These are phyloP conservation scores for Synodontis membranacea DNA, from an alignment of 2,113 vertebrate species.

Conservation along the genomic window DNA sequence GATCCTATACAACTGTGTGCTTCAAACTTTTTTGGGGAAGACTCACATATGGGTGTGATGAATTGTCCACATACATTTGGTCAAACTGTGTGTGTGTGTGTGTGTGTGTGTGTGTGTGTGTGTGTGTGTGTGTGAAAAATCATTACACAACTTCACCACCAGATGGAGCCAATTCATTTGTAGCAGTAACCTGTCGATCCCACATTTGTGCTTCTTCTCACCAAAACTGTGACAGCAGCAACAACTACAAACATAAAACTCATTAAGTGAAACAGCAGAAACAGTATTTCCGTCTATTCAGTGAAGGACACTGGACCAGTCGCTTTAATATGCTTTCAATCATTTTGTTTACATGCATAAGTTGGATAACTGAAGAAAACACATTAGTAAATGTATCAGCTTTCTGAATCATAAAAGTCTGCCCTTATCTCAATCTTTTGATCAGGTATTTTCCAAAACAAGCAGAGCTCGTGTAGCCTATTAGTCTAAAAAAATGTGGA, in stretches of 20 bases:
- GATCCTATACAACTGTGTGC: neutral
- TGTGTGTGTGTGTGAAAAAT: neutral
- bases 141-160: slow-evolving; percentile 16
- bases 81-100: too few relatives aligned
- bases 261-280: neutral
- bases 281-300: neutral
- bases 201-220: neutral
- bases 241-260: neutral
- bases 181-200: neutral
- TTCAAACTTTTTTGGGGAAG: neutral
- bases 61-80: neutral
- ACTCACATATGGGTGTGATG: neutral
- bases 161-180: neutral
- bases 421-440: neutral
- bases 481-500: neutral
- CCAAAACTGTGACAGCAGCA: neutral
- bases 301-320: neutral
- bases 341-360: neutral
- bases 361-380: neutral
- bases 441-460: neutral
- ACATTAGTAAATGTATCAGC: neutral
- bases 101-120: too few relatives aligned
- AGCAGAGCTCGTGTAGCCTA: neutral
- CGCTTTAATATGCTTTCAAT: neutral
- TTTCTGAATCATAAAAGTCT: neutral